These are phyloP conservation scores for Planiliza haematocheilus DNA, from an alignment of 2,113 vertebrate species.

Conservation along the genomic window DNA sequence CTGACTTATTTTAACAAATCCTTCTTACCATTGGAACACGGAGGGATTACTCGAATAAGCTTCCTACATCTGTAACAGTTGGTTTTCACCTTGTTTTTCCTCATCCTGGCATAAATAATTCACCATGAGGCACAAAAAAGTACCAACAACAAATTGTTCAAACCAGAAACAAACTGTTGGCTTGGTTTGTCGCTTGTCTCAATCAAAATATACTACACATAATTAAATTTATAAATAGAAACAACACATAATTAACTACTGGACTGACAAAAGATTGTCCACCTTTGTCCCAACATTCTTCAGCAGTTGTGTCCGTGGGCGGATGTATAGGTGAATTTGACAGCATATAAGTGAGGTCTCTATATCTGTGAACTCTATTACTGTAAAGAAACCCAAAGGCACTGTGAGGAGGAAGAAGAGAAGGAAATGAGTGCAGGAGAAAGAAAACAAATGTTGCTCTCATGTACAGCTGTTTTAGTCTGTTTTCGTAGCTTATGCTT, in stretches of 20 bases:
- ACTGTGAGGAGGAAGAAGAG: not conserved
- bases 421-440: not conserved
- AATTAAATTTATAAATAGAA: not conserved
- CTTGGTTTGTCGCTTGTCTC: not conserved
- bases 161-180: not conserved
- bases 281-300: constrained; percentile 1
- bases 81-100: not conserved
- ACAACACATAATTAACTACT: constrained; percentile 1
- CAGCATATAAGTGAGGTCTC: not conserved
- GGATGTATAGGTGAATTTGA: not conserved
- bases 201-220: not conserved
- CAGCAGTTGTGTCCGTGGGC: not conserved
- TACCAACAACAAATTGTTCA: not conserved
- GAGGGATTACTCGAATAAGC: not conserved
- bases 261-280: not conserved
- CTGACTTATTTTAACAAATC: not conserved
- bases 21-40: not conserved
- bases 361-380: constrained; percentile 14
- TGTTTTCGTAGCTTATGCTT: not conserved
- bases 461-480: not conserved
- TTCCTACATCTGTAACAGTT: not conserved
- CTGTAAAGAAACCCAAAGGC: not conserved
- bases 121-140: not conserved
- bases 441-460: not conserved
- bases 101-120: not conserved